A percentile compares a stretch with the other conserved stretches of the same genome.
phyloP scores from a whole-genome alignment of 2,113 vertebrate species.

The Anarrhichthys ocellatus region DNA sequence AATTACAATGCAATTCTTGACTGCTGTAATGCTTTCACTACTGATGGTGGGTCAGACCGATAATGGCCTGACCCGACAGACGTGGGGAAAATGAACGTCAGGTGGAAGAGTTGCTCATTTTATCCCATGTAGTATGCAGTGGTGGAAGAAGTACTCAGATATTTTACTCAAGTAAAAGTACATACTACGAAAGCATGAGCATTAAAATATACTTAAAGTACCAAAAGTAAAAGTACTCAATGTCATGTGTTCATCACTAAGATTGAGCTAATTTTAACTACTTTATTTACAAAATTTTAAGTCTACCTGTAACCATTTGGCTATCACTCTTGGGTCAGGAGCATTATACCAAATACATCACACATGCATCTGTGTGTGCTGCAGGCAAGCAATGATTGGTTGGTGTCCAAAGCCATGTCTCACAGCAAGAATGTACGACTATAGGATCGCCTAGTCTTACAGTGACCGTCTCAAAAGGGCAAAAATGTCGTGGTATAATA shows the following conservation, averaged over 20 bases:
- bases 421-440: not conserved
- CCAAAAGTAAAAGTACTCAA: not conserved
- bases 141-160: not conserved
- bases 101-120: not conserved
- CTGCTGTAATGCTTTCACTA: not conserved
- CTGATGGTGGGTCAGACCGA: not conserved
- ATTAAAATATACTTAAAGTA: not conserved
- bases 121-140: not conserved
- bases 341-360: constrained; percentile 8
- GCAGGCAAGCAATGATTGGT: not conserved
- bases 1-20: not conserved
- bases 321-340: not conserved
- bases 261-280: too few species aligned
- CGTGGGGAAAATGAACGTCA: not conserved
- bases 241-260: not conserved
- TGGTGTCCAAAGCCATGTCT: not conserved
- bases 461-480: constrained; percentile 8
- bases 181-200: not conserved
- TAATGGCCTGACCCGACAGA: not conserved
- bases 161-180: not conserved
- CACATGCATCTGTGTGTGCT: not conserved
- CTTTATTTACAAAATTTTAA: not conserved
- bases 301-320: too few species aligned
- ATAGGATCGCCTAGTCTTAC: not conserved
- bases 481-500: not conserved